These are phyloP conservation scores for Pseudoips prasinana DNA, from an alignment of 2,888 invertebrate species.

Conservation along the genomic window DNA sequence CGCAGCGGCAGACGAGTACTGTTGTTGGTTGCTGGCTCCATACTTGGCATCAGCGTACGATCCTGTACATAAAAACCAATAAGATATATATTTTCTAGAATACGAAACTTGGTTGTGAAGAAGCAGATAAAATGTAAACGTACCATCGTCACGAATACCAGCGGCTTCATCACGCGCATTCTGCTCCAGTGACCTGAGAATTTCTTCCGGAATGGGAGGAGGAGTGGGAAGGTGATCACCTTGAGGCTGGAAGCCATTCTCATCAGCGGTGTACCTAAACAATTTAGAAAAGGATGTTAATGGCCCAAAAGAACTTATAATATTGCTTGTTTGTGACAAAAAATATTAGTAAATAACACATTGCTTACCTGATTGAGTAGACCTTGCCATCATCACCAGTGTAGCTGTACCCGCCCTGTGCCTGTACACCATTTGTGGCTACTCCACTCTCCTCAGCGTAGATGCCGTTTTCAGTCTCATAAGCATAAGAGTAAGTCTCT, in stretches of 20 bases:
- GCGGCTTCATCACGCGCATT: constrained; percentile 72
- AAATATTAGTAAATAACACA: neutral
- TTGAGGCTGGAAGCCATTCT: constrained; percentile 70
- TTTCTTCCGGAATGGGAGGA: constrained; percentile 71
- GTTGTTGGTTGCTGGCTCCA: no score
- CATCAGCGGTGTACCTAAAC: constrained; percentile 67
- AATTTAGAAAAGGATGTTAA: no score
- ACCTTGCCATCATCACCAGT: constrained; percentile 71
- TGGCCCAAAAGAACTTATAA: no score
- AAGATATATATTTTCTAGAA: no score
- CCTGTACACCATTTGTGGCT: constrained; percentile 66
- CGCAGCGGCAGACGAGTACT: constrained; percentile 1
- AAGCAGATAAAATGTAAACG: no score
- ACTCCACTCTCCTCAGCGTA: constrained; percentile 67
- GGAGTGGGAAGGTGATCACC: constrained; percentile 72
- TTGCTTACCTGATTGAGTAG: constrained; percentile 64
- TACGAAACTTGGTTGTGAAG: no score
- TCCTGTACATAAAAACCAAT: no score
- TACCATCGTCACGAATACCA: constrained; percentile 72
- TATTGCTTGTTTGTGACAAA: no score
- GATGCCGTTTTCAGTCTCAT: constrained; percentile 72
- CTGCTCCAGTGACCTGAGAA: constrained; percentile 63
- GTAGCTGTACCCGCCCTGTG: constrained; percentile 71
- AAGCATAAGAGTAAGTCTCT: constrained; percentile 62
- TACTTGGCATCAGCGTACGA: no score